Evolutionary conservation across 2,797 vertebrate species (phyloP).

Genomic region (Clarias fuscus): DNA sequence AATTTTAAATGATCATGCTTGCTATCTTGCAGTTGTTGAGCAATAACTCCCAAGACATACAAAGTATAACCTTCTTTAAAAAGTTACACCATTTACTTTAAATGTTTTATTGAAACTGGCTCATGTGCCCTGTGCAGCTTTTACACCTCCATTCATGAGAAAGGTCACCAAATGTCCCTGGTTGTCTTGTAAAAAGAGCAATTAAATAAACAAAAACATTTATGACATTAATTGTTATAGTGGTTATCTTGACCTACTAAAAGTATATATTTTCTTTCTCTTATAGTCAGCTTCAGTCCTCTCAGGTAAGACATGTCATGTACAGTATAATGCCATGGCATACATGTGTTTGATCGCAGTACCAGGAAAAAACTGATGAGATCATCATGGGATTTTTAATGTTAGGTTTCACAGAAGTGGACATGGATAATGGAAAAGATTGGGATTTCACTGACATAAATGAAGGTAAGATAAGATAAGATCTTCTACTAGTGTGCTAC

Average conservation of each 20-base stretch:
- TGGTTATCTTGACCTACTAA: not conserved
- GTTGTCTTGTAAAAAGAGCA: not conserved
- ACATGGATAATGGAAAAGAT: conserved; percentile 79
- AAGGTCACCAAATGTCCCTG: no score
- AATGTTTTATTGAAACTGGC: no score
- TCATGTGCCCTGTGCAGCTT: no score
- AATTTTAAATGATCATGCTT: no score
- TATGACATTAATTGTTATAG: not conserved
- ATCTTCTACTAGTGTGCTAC: not conserved
- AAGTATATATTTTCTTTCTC: not conserved
- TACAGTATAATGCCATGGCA: no score
- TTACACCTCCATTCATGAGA: no score
- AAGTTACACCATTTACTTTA: no score
- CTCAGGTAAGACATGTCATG: conserved; percentile 33
- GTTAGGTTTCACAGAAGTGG: conserved; percentile 70
- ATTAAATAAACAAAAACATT: not conserved
- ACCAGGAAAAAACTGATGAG: not conserved
- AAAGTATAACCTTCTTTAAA: no score
- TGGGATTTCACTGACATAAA: conserved; percentile 86
- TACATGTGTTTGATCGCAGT: not conserved
- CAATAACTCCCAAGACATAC: no score
- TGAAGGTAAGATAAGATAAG: conserved; percentile 71
- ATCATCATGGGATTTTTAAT: not conserved
- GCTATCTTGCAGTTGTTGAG: no score
- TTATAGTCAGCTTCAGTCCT: conserved; percentile 34